Conservation (phyloP, 2,113 vertebrate species). For the Hepsetus odoe region DNA sequence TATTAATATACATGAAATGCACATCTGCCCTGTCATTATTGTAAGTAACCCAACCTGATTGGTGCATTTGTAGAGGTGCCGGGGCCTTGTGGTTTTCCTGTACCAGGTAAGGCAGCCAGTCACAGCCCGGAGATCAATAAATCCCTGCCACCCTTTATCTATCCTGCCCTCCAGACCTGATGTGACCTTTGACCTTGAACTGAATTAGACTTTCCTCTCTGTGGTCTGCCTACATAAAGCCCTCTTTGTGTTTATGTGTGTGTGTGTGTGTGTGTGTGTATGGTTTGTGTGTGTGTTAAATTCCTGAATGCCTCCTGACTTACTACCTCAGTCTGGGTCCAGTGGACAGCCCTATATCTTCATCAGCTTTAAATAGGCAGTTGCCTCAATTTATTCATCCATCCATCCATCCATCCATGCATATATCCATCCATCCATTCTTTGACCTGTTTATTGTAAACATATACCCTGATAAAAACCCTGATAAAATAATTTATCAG, state of each 20-base stretch:
- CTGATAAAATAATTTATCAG: too few species aligned
- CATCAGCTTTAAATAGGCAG: too few species aligned
- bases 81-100: conserved; percentile 92
- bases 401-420: too few species aligned
- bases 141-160: conserved; percentile 53
- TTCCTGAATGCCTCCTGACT: neutral
- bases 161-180: conserved; percentile 54
- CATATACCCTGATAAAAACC: too few species aligned
- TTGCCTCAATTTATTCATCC: too few species aligned
- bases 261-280: conserved; percentile 19
- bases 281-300: too few species aligned
- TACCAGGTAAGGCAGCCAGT: conserved; percentile 86
- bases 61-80: conserved; percentile 82
- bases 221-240: neutral
- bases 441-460: too few species aligned
- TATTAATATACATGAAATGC: neutral
- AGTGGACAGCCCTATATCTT: too few species aligned
- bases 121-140: conserved; percentile 65
- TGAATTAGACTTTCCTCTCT: conserved; percentile 33
- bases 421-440: too few species aligned
- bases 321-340: neutral
- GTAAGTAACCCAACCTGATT: conserved; percentile 74
- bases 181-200: conserved; percentile 44
- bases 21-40: conserved; percentile 54
- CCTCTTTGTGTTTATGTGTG: neutral